Percentiles rank a stretch among this genome's conserved stretches.
Conservation (phyloP, 2,113 vertebrate genomes). For the Kryptolebias marmoratus region DNA sequence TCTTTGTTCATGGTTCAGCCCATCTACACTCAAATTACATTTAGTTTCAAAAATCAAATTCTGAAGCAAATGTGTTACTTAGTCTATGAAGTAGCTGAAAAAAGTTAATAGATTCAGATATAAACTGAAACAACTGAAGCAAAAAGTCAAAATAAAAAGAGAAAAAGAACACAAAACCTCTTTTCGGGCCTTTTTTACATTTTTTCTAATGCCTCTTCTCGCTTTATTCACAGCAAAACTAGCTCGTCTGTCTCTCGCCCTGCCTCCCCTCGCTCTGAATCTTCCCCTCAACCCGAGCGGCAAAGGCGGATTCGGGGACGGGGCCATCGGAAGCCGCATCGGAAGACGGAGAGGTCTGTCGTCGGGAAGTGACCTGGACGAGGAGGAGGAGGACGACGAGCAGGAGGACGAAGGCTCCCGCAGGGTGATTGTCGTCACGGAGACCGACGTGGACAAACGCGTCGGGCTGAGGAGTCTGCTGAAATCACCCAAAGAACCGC, state of each 20-base stretch:
- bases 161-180: not conserved
- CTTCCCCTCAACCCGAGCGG: slow-evolving; percentile 83
- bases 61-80: no score
- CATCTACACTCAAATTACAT: no score
- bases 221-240: slow-evolving; percentile 81
- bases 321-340: slow-evolving; percentile 74
- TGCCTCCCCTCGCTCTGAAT: slow-evolving; percentile 87
- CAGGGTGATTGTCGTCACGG: slow-evolving; percentile 89
- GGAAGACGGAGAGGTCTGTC: slow-evolving; percentile 80
- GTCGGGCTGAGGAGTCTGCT: slow-evolving; percentile 88
- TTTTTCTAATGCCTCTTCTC: not conserved
- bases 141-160: not conserved
- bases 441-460: slow-evolving; percentile 87
- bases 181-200: no score
- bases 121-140: not conserved
- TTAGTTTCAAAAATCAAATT: no score
- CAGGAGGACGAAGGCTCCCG: slow-evolving; percentile 82
- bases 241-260: slow-evolving; percentile 88
- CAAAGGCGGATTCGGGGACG: slow-evolving; percentile 85
- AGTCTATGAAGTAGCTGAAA: not conserved
- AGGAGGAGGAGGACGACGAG: slow-evolving; percentile 89
- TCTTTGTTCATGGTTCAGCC: no score
- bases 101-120: not conserved
- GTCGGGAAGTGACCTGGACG: slow-evolving; percentile 79
- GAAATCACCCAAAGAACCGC: slow-evolving; percentile 88